Conservation (phyloP, 2,797 vertebrate genomes). For the Sylvia borin region DNA sequence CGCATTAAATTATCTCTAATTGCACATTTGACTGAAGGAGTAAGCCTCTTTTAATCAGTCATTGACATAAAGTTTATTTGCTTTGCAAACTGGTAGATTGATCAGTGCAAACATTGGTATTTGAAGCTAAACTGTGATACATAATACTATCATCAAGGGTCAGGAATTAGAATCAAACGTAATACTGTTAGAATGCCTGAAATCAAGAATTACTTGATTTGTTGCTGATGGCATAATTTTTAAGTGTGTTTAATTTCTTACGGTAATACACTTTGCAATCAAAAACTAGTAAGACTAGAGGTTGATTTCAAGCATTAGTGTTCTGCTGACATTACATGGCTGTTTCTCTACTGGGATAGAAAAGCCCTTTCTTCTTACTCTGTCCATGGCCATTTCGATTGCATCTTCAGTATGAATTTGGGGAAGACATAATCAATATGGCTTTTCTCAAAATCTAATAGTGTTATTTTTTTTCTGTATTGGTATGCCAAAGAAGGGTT, state of each 20-base stretch:
- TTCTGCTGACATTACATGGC: not conserved
- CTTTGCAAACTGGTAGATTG: conserved; percentile 32
- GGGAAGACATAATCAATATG: not conserved
- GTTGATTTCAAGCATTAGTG: not conserved
- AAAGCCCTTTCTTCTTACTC: not conserved
- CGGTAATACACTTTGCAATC: not conserved
- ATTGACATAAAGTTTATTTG: conserved; percentile 26
- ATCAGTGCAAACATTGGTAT: conserved; percentile 31
- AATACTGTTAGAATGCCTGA: not conserved
- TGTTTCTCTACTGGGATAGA: not conserved
- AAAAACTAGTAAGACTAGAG: not conserved
- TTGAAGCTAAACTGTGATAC: not conserved
- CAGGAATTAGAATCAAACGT: not conserved
- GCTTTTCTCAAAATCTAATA: not conserved
- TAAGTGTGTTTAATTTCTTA: not conserved
- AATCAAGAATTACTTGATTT: not conserved
- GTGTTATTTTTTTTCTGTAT: not conserved
- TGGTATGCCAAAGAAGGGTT: not conserved
- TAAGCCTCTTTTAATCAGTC: conserved; percentile 32
- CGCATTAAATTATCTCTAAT: conserved; percentile 1
- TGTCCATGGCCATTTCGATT: not conserved
- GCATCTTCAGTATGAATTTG: not conserved
- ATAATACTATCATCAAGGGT: not conserved
- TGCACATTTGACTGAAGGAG: conserved; percentile 14
- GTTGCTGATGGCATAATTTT: not conserved